phyloP scores from a whole-genome alignment of 2,888 invertebrate species.

The Drosophila meridionalis region DNA sequence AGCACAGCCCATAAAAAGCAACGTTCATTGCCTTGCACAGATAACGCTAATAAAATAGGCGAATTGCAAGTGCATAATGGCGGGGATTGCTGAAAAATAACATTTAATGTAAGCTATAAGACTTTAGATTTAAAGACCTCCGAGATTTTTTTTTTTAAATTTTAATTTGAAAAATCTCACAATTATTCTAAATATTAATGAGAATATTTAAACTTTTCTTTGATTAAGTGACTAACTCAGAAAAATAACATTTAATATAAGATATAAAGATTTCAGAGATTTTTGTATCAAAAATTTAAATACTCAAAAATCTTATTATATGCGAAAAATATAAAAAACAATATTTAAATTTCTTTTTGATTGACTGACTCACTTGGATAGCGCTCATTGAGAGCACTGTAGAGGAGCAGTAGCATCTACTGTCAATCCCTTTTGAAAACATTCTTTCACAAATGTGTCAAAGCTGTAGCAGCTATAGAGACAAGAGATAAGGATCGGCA shows the following conservation, averaged over 20 bases:
- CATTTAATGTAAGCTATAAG: neutral
- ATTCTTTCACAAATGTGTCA: neutral
- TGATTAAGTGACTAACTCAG: too few relatives aligned
- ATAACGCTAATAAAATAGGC: conserved; percentile 1
- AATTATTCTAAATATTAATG: too few relatives aligned
- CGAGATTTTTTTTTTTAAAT: too few relatives aligned
- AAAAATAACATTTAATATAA: too few relatives aligned
- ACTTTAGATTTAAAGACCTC: too few relatives aligned
- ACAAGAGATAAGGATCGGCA: conserved; percentile 21
- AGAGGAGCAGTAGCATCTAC: neutral
- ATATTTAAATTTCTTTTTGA: neutral
- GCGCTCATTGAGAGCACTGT: neutral
- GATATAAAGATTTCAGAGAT: too few relatives aligned
- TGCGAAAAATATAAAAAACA: too few relatives aligned
- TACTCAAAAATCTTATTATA: too few relatives aligned
- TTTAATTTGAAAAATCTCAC: too few relatives aligned
- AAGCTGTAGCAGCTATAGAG: neutral
- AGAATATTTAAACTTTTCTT: too few relatives aligned
- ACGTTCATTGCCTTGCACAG: conserved; percentile 34
- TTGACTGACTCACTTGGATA: neutral
- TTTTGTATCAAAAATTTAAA: too few relatives aligned
- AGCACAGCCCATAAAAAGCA: conserved; percentile 51
- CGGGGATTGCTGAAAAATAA: neutral
- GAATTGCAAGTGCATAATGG: neutral
- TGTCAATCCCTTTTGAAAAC: neutral